Evolutionary conservation across 2,797 vertebrate genomes (phyloP).

Genomic region (Dendrocincla fuliginosa): DNA sequence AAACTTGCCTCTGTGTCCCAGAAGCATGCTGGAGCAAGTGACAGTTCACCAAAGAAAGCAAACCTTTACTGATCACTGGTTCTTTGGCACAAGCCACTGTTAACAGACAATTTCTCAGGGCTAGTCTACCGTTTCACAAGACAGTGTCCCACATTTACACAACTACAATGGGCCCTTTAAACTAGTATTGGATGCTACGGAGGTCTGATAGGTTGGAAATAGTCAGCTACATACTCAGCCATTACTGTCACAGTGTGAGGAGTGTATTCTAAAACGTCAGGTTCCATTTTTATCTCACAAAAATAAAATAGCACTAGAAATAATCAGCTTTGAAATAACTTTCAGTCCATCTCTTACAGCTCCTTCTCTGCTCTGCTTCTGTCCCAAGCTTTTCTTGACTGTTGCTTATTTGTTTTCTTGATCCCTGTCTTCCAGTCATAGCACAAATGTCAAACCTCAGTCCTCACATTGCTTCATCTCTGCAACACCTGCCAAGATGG

Average conservation of each 20-base stretch:
- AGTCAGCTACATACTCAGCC: constrained; percentile 12
- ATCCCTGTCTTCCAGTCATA: neutral
- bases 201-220: constrained; percentile 19
- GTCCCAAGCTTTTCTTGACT: neutral
- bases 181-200: neutral
- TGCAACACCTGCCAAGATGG: neutral
- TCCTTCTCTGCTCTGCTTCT: neutral
- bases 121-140: neutral
- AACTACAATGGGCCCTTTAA: neutral
- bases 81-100: neutral
- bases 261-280: neutral
- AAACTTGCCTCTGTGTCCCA: neutral
- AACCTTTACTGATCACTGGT: neutral
- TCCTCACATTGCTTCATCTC: neutral
- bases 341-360: neutral
- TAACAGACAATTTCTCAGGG: neutral
- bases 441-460: neutral
- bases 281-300: neutral
- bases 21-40: neutral
- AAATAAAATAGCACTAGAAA: constrained; percentile 23
- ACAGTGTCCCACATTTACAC: neutral
- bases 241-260: neutral
- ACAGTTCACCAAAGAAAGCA: neutral
- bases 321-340: constrained; percentile 19
- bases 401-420: neutral